These are phyloP conservation scores for Osmoderma eremita DNA, from an alignment of 2,888 invertebrate species.

Conservation along the genomic window DNA sequence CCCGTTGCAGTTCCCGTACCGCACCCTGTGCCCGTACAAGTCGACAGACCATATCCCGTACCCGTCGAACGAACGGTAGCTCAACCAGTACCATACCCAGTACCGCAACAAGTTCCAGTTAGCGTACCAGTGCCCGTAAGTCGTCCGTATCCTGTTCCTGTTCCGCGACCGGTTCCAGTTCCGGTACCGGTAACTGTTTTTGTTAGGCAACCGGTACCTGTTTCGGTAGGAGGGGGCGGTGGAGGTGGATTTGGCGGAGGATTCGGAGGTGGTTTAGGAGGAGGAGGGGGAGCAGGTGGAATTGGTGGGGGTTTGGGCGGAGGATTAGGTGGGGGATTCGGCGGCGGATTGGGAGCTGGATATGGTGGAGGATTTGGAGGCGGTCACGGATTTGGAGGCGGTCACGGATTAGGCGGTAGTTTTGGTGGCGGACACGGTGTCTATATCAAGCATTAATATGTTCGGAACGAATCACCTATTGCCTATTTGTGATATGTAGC, in stretches of 20 bases:
- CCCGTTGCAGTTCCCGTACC: slow-evolving; percentile 66
- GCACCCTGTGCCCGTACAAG: slow-evolving; percentile 62
- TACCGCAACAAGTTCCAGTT: slow-evolving; percentile 54
- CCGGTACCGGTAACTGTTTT: slow-evolving; percentile 60
- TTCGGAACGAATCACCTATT: not conserved
- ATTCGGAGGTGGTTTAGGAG: slow-evolving; percentile 27
- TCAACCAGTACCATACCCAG: slow-evolving; percentile 59
- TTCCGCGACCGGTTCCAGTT: slow-evolving; percentile 62
- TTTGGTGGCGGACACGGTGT: slow-evolving; percentile 1
- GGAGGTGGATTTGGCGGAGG: slow-evolving; percentile 41
- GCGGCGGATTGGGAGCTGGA: slow-evolving; percentile 36
- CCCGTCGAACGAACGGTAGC: slow-evolving; percentile 67
- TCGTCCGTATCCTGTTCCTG: slow-evolving; percentile 61
- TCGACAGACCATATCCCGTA: slow-evolving; percentile 65
- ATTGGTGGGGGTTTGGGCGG: slow-evolving; percentile 37
- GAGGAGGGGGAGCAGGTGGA: slow-evolving; percentile 33
- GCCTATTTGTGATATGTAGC: slow-evolving; percentile 36
- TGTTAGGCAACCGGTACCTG: slow-evolving; percentile 52
- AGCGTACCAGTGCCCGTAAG: slow-evolving; percentile 63
- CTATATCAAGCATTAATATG: slow-evolving; percentile 32
- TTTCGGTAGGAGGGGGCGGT: slow-evolving; percentile 47
- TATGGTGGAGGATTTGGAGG: slow-evolving; percentile 33
- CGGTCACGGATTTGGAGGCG: slow-evolving; percentile 35
- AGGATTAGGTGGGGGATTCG: slow-evolving; percentile 30
- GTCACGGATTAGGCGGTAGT: slow-evolving; percentile 21